Base-by-base conservation (phyloP, 2,113 vertebrate genomes). In the Psittacara wagleri region DNA sequence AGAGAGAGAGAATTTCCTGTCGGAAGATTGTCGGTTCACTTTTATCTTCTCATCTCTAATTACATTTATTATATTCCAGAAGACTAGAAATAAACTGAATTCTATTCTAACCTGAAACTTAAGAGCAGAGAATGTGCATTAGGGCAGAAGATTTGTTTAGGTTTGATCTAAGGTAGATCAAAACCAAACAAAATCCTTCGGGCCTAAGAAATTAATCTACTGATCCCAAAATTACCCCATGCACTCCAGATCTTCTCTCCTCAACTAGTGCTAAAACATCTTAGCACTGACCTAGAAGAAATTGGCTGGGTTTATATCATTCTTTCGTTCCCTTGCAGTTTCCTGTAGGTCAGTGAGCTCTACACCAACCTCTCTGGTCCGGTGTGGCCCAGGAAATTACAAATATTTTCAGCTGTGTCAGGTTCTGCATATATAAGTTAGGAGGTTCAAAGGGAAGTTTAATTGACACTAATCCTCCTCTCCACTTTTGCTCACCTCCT, bases 391-490 rank as follows among this genome's bases (percentile, higher is more conserved):
- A 92, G 95, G 95, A 97, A 94, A 96, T 79, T 96, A 69, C 76
- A 93, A 75, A 62, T 93, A 95, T 72, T 97, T 97, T 96, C 88
- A 94, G 90, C 92, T 96, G 88, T 90, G 92, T 97, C 95, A 96
- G 90, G 83, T 96, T 96, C 93, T 96, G 74, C 90, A 95, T 96
- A 95, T 90, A 73, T 94, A 97, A 94, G 86, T 93, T 88, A 94
- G 88, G 51, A 90, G 78, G 92, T 97, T 97, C 94, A 97, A 96
- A 97, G 92, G 51, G 68, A 96, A 86, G 90, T 70, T 96, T 97
- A 97, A 97, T 93, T 96, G 96, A 96, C 94, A 95, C 88, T 96
- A 97, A 96, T 96, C 96, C 95, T 96, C 92, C 83, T 96, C 94
- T 95, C 96, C 90, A 96, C 96, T 97, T 96, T 92, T 95, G 91